phyloP scores from a whole-genome alignment of 2,797 vertebrate genomes.

The Oophaga sylvatica region DNA sequence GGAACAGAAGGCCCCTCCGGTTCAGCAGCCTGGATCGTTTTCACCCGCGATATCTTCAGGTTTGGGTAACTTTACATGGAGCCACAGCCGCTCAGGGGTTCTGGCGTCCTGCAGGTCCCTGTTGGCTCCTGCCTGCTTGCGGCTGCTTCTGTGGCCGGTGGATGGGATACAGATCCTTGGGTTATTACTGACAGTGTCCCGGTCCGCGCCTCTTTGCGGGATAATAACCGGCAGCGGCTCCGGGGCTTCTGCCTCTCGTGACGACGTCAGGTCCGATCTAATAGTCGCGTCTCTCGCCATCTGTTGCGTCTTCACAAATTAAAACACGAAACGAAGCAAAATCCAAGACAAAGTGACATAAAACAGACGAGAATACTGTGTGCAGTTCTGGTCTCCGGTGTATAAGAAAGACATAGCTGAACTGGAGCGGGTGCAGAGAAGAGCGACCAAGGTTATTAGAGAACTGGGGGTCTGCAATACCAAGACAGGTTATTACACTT shows the following conservation, averaged over 20 bases:
- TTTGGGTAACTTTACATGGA: too few species aligned
- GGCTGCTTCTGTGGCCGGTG: not conserved
- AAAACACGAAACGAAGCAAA: not conserved
- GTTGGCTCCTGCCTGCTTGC: not conserved
- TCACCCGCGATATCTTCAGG: too few species aligned
- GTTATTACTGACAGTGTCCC: not conserved
- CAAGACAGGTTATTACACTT: too few species aligned
- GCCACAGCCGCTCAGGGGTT: too few species aligned
- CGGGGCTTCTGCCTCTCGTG: not conserved
- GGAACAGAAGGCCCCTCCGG: too few species aligned
- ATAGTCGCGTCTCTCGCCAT: conserved; percentile 12
- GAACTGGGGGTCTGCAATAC: too few species aligned
- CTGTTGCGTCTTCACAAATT: conserved; percentile 32
- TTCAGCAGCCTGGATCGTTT: too few species aligned
- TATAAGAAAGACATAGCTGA: too few species aligned
- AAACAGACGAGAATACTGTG: conserved; percentile 14
- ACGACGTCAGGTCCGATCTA: not conserved
- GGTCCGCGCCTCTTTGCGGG: not conserved
- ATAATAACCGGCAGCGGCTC: not conserved
- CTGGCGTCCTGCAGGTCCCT: not conserved
- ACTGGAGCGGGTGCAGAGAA: too few species aligned
- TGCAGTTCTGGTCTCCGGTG: too few species aligned
- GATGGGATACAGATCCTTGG: not conserved
- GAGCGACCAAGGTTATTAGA: too few species aligned
- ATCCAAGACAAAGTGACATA: not conserved